Evolutionary conservation across 1,140 invertebrate species (phyloP).

Genomic region (Bombus waltoni): DNA sequence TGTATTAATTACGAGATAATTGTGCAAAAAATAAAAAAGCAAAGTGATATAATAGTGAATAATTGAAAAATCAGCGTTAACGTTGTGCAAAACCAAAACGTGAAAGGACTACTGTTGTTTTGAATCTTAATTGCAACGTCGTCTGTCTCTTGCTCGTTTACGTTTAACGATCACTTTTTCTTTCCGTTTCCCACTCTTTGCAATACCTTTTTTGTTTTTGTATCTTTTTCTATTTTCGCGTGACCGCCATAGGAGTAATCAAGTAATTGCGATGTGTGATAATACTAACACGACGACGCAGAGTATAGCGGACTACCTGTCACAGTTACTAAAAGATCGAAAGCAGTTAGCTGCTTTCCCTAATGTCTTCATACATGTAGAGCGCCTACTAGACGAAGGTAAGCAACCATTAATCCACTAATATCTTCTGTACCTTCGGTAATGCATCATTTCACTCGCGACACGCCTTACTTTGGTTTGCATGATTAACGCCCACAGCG

Average conservation of each 20-base stretch:
- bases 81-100: conserved; percentile 76
- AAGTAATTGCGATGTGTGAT: conserved; percentile 87
- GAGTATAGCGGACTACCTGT: conserved; percentile 99
- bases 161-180: conserved; percentile 40
- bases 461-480: conserved; percentile 47
- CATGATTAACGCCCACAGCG: conserved; percentile 48
- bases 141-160: conserved; percentile 34
- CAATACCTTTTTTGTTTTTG: conserved; percentile 15
- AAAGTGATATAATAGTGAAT: conserved; percentile 59
- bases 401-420: conserved; percentile 80
- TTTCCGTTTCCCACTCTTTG: conserved; percentile 38
- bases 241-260: conserved; percentile 75
- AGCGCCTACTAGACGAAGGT: conserved; percentile 99
- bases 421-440: conserved; percentile 28
- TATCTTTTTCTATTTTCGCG: conserved; percentile 66
- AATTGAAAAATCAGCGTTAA: conserved; percentile 65
- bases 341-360: conserved; percentile 99
- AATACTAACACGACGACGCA: conserved; percentile 92
- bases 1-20: conserved; percentile 14
- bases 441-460: conserved; percentile 32
- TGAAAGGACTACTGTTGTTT: conserved; percentile 25
- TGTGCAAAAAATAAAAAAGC: conserved; percentile 24
- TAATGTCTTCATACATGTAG: conserved; percentile 99
- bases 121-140: conserved; percentile 43
- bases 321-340: conserved; percentile 99